phyloP scores from a whole-genome alignment of 2,888 invertebrate species.

The Tetranychus piercei region DNA sequence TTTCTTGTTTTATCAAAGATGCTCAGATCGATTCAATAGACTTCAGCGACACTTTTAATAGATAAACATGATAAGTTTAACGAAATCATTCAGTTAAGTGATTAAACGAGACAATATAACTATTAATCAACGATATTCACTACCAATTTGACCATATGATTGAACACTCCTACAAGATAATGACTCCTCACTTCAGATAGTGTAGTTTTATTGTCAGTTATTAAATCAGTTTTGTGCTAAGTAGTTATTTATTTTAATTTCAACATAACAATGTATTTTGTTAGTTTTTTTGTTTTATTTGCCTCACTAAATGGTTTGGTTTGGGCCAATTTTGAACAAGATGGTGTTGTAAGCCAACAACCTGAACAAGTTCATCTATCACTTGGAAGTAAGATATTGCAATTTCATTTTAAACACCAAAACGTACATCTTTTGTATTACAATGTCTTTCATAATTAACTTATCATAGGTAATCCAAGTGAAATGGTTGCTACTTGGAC shows the following conservation, averaged over 20 bases:
- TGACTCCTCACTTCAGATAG: no score
- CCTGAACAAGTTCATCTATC: slow-evolving; percentile 28
- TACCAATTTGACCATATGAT: no score
- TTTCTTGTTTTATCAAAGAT: no score
- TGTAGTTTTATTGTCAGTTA: no score
- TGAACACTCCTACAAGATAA: no score
- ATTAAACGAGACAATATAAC: background rate
- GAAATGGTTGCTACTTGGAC: slow-evolving; percentile 30
- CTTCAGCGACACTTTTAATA: no score
- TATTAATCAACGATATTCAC: background rate
- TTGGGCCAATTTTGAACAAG: background rate
- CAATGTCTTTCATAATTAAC: background rate
- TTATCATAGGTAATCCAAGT: slow-evolving; percentile 18
- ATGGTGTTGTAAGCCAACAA: background rate
- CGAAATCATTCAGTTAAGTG: background rate
- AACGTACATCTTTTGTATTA: background rate
- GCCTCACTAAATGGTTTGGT: background rate
- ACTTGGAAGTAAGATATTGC: slow-evolving; percentile 25
- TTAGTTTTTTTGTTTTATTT: no score
- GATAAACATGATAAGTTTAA: background rate
- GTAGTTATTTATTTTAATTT: background rate
- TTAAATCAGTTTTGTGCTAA: no score
- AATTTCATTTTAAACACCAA: background rate
- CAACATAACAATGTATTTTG: no score
- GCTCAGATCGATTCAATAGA: no score